Evolutionary conservation across 1,140 invertebrate genomes (phyloP), one percentile per base, ranked within the genome.

Genomic region (Homalodisca vitripennis): DNA sequence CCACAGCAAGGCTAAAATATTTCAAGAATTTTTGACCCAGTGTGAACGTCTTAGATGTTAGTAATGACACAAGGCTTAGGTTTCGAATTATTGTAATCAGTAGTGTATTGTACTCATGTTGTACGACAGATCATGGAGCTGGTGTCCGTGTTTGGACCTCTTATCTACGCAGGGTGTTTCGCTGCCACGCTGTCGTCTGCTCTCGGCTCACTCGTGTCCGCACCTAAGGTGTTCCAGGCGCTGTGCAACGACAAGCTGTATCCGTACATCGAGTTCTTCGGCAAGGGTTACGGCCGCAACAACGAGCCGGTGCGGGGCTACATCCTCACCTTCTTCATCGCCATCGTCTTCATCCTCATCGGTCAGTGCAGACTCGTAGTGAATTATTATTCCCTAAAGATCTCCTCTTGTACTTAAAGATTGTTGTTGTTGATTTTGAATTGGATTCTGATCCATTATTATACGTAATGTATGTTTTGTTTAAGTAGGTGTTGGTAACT

Each of bases 111-210:
- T n/a, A n/a, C n/a, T n/a, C n/a, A n/a, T n/a, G n/a, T n/a, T n/a
- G n/a, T n/a, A n/a, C n/a, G n/a, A n/a, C 76, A 94, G 91, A 90
- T 95, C n/a, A 96, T 99, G 81, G 93, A 97, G 77, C 80, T 98
- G 73, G 89, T 95, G 10, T 92, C 95, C 0, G 90, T 83, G 0
- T 95, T 93, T 79, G 93, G 94, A 1, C 95, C 95, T 0, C 82
- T 99, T 3, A 97, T 99, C 74, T 98, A 97, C 76, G 93, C 93
- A 27, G 97, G 97, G 0, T 98, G 96, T 76, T 98, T 98, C 80
- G 95, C 97, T 1, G 97, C 97, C 1, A 98, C 97, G 0, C 80
- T 99, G 13, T 97, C 95, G 1, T 98, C 95, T 12, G 97, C 98
- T 1, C 82, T 99, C 31, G 97, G 97, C 1, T 95, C 94, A 71